Evolutionary conservation across 2,113 vertebrate genomes (phyloP), one percentile per base, ranked within the genome.

Genomic region (Myodes glareolus): DNA sequence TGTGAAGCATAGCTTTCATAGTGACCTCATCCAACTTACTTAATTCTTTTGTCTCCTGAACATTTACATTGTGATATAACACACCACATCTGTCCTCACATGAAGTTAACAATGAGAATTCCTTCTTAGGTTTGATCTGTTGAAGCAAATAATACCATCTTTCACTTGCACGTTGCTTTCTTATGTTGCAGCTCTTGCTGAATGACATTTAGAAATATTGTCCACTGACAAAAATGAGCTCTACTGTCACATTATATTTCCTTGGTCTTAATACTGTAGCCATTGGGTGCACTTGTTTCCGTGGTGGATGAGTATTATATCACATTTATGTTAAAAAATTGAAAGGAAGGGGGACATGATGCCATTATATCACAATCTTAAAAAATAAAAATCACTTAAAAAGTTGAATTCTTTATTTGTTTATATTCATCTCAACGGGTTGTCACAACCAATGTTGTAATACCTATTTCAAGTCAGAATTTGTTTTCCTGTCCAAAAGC

Each of bases 401-500:
- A 65, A 31, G 61, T 31, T 39, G 10, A 47, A 14, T 50, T 88
- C 47, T 55, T 73, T 1, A 88, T 7, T 25, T 21, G 14, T 89
- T 89, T 42, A 89, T 13, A 61, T 42, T 42, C 7, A 29, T 55
- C 7, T 89, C n/a, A 31, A 58, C 87, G 61, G 70, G 21, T 58
- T 61, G 70, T 75, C 68, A 58, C 14, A 27, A 42, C 27, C 31
- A 73, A 52, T 72, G 50, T 19, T 55, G 86, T 42, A 65, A 27
- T 45, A 29, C 84, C 70, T 82, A 91, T 12, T 75, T 91, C 12
- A 90, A 58, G 67, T 70, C 2, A 5, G 55, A 92, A 85, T 63
- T 91, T 85, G 0, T 80, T 96, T 81, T 92, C 31, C 29, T 94
- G 39, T 92, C 67, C 12, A 50, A 27, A 93, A n/a, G 68, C 50